Percentiles rank a stretch among this genome's conserved stretches.
These are phyloP conservation scores for Dryobates pubescens DNA, from an alignment of 2,797 vertebrate species.

Conservation along the genomic window DNA sequence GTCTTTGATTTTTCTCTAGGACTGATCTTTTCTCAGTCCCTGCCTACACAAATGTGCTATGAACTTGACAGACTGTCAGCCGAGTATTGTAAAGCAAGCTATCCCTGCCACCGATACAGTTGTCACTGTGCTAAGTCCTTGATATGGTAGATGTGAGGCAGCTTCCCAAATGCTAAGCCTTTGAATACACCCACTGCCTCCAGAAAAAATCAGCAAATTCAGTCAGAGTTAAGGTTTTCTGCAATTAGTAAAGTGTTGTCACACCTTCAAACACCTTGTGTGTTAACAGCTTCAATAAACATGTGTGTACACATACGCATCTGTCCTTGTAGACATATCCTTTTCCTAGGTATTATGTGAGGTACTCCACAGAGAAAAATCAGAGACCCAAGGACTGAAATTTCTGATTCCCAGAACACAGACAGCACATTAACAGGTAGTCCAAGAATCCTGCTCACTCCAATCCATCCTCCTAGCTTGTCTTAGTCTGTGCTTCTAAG, in stretches of 20 bases:
- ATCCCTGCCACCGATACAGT: conserved; percentile 34
- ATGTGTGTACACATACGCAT: rapidly evolving
- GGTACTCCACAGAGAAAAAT: background rate
- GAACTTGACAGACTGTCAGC: conserved; percentile 50
- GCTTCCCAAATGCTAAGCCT: conserved; percentile 5
- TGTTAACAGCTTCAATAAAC: background rate
- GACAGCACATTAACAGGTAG: background rate
- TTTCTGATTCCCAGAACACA: background rate
- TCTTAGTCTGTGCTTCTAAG: background rate
- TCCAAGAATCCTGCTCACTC: background rate
- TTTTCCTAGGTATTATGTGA: background rate
- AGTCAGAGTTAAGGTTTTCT: background rate
- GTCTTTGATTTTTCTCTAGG: conserved; percentile 37
- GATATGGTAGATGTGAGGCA: conserved; percentile 15
- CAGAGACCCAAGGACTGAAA: background rate
- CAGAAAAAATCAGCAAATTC: background rate
- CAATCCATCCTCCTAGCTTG: background rate
- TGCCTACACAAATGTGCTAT: conserved; percentile 23
- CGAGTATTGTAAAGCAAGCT: conserved; percentile 18
- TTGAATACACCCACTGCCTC: background rate
- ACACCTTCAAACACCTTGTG: background rate
- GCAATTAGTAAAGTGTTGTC: background rate
- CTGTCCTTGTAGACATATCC: background rate
- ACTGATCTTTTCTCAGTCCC: conserved; percentile 52
- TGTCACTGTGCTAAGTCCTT: background rate